phyloP scores from a whole-genome alignment of 2,113 vertebrate species.

The Phasianus colchicus region DNA sequence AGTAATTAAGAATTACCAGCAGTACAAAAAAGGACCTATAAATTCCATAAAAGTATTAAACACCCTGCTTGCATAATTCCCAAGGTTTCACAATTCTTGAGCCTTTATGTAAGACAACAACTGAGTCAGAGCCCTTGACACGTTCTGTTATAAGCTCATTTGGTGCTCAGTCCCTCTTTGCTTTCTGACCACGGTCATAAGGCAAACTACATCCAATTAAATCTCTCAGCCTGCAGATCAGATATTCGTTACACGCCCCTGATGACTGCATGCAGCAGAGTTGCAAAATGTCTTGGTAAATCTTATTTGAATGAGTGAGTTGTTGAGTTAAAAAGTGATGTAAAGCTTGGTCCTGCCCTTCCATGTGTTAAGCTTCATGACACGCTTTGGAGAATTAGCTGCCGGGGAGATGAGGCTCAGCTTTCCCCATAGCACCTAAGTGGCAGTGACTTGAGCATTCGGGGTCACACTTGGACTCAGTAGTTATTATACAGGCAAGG shows the following conservation, averaged over 20 bases:
- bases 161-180: background rate
- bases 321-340: slow-evolving; percentile 39
- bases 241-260: slow-evolving; percentile 34
- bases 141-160: background rate
- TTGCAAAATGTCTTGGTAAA: slow-evolving; percentile 45
- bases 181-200: background rate
- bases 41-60: slow-evolving; percentile 30
- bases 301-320: slow-evolving; percentile 32
- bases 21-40: background rate
- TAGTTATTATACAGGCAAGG: background rate
- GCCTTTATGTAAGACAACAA: slow-evolving; percentile 39
- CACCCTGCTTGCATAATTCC: slow-evolving; percentile 47
- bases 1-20: slow-evolving; percentile 12
- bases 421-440: background rate
- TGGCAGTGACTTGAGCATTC: background rate
- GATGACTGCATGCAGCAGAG: background rate
- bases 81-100: slow-evolving; percentile 50
- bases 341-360: slow-evolving; percentile 36
- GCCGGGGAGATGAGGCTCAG: background rate
- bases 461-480: background rate
- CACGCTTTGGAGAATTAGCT: background rate
- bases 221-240: background rate
- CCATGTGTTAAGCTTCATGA: background rate
- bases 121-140: slow-evolving; percentile 46
- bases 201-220: slow-evolving; percentile 46